Percentiles rank a stretch among this genome's conserved stretches.
phyloP scores from a whole-genome alignment of 2,888 invertebrate species.

The Tetranychus piercei region DNA sequence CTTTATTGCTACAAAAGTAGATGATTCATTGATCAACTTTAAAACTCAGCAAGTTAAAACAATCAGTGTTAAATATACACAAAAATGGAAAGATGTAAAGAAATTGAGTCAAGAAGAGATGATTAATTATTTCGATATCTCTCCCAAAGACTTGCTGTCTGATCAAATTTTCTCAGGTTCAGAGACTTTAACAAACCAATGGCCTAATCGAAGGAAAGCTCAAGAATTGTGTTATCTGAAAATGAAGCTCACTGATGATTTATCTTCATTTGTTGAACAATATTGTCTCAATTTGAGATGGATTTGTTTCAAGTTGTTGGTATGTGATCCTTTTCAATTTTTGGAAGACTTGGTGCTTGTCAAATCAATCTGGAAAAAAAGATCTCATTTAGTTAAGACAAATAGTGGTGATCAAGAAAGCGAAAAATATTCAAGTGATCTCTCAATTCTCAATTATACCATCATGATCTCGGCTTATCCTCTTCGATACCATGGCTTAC shows the following conservation, averaged over 20 bases:
- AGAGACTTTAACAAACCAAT: constrained; percentile 4
- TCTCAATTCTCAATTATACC: constrained; percentile 46
- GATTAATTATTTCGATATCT: neutral
- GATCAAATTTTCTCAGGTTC: neutral
- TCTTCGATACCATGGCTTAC: constrained; percentile 58
- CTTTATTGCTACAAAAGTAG: neutral
- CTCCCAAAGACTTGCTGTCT: neutral
- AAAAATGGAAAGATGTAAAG: constrained; percentile 7
- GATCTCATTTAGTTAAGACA: neutral
- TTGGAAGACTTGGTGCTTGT: constrained; percentile 24
- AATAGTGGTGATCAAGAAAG: neutral
- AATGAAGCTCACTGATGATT: constrained; percentile 40
- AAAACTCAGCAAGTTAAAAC: neutral
- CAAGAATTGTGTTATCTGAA: constrained; percentile 65
- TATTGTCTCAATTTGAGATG: constrained; percentile 10
- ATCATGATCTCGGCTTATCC: constrained; percentile 52
- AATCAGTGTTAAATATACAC: neutral
- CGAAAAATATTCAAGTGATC: constrained; percentile 29
- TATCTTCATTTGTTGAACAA: neutral
- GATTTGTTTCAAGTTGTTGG: constrained; percentile 4
- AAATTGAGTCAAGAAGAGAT: neutral
- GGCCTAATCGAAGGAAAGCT: constrained; percentile 49
- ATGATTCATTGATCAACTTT: neutral
- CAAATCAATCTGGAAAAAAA: neutral
- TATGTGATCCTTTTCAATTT: constrained; percentile 9